Percentiles rank a stretch among this genome's conserved stretches.
phyloP scores from a whole-genome alignment of 2,113 vertebrate genomes.

The Caranx melampygus region DNA sequence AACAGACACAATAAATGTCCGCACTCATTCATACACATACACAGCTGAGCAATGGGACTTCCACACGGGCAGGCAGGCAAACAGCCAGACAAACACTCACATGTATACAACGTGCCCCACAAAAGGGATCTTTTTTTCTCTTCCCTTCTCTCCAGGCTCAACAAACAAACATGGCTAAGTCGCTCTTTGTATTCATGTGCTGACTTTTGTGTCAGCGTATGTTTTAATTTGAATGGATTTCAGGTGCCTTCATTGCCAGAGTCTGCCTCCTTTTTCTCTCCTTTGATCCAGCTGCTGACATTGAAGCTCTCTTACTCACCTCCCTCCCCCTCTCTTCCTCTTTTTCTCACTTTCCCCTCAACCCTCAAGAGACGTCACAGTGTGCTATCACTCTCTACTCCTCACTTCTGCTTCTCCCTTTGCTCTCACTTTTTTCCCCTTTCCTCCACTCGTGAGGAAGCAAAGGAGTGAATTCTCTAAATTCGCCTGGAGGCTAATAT shows the following conservation, averaged over 20 bases:
- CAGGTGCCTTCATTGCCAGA: conserved; percentile 44
- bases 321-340: background rate
- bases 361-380: conserved; percentile 40
- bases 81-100: conserved; percentile 55
- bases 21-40: conserved; percentile 10
- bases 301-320: conserved; percentile 13
- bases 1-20: conserved; percentile 19
- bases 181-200: conserved; percentile 61
- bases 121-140: background rate
- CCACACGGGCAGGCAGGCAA: conserved; percentile 40
- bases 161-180: conserved; percentile 53
- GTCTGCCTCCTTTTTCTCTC: conserved; percentile 11
- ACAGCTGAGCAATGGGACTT: conserved; percentile 39
- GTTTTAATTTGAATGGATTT: conserved; percentile 70
- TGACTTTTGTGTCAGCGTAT: conserved; percentile 35
- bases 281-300: conserved; percentile 45
- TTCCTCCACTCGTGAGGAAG: background rate
- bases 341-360: conserved; percentile 36
- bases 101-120: conserved; percentile 31
- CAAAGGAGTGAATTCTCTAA: conserved; percentile 4
- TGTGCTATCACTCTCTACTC: conserved; percentile 35
- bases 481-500: conserved; percentile 33
- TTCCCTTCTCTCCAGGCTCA: conserved; percentile 22
- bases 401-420: conserved; percentile 12
- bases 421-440: conserved; percentile 11